Conservation (phyloP, 2,888 invertebrate species). For the Seladonia tumulorum region DNA sequence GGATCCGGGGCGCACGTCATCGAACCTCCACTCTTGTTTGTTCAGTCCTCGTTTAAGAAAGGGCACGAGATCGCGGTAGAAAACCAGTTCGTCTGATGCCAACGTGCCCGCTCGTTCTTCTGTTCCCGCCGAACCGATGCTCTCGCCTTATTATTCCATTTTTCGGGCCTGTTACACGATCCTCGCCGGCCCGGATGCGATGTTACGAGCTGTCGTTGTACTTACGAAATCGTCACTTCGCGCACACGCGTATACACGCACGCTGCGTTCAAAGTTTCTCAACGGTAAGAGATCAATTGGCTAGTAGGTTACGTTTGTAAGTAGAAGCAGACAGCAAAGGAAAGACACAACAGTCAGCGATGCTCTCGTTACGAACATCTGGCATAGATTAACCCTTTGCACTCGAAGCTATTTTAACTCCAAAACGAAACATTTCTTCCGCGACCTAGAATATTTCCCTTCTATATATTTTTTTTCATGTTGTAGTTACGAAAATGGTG, state of each 20-base stretch:
- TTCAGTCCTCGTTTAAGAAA: conserved; percentile 33
- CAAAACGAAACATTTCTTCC: no score
- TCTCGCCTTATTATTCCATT: conserved; percentile 24
- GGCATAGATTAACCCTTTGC: no score
- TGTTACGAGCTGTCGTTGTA: not conserved
- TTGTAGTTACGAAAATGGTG: no score
- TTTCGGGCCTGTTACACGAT: conserved; percentile 12
- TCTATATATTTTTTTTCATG: no score
- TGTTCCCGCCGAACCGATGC: conserved; percentile 3
- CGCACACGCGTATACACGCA: not conserved
- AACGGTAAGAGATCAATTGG: no score
- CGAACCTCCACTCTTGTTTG: conserved; percentile 49
- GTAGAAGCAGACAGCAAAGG: not conserved
- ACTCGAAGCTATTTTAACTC: no score
- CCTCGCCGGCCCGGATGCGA: not conserved
- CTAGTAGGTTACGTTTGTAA: not conserved
- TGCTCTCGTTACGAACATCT: not conserved
- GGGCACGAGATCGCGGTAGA: conserved; percentile 28
- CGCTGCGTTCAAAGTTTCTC: not conserved
- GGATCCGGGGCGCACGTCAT: conserved; percentile 46
- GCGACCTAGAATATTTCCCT: no score
- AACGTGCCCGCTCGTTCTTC: not conserved
- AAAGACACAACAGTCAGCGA: not conserved
- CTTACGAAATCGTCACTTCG: not conserved
- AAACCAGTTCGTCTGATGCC: conserved; percentile 47